phyloP scores from a whole-genome alignment of 2,888 invertebrate genomes.

The Brenthis ino region DNA sequence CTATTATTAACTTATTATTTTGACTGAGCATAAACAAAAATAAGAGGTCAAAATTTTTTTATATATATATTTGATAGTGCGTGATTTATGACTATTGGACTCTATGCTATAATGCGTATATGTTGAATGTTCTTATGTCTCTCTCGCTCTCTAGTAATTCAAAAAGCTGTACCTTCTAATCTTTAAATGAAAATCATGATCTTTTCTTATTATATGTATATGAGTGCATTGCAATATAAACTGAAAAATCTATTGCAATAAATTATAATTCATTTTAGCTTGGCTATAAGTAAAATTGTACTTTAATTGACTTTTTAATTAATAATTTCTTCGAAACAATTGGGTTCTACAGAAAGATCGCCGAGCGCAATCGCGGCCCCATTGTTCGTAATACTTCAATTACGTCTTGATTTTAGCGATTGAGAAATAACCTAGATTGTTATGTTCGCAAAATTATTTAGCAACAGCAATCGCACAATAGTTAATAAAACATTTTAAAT shows the following conservation, averaged over 20 bases:
- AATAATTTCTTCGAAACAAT: constrained; percentile 26
- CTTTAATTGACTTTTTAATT: constrained; percentile 29
- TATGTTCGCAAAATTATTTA: constrained; percentile 14
- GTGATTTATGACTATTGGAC: too few relatives aligned
- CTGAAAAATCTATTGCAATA: background rate
- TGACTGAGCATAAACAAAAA: too few relatives aligned
- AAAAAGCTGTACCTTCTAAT: too few relatives aligned
- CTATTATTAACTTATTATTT: too few relatives aligned
- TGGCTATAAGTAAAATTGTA: constrained; percentile 18
- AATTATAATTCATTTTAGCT: constrained; percentile 17
- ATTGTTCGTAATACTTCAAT: constrained; percentile 29
- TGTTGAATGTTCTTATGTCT: too few relatives aligned
- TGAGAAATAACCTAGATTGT: constrained; percentile 18
- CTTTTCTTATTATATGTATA: too few relatives aligned
- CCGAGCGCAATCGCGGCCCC: constrained; percentile 23
- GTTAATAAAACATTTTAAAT: background rate
- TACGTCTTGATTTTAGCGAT: constrained; percentile 25
- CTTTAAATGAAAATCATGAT: too few relatives aligned
- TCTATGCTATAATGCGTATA: too few relatives aligned
- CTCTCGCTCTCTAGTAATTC: too few relatives aligned
- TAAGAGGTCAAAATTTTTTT: too few relatives aligned
- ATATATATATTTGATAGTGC: too few relatives aligned
- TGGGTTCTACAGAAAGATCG: constrained; percentile 18
- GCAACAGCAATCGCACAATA: background rate
- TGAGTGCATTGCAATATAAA: too few relatives aligned